phyloP scores from a whole-genome alignment of 2,888 invertebrate genomes.

The Drosophila lacicola region DNA sequence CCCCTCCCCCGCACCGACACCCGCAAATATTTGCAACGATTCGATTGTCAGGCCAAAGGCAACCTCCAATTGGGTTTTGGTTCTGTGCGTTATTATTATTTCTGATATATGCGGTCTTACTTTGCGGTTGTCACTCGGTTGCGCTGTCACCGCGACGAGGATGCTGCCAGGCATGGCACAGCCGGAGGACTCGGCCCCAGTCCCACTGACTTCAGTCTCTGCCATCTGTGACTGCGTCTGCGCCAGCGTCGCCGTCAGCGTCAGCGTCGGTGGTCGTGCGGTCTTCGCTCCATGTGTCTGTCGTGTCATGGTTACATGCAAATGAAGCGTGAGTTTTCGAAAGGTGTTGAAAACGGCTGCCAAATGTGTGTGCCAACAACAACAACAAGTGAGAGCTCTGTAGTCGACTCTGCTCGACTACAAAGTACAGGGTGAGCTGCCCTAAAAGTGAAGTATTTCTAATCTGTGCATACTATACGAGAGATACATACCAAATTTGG shows the following conservation, averaged over 20 bases:
- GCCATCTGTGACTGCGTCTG: constrained; percentile 13
- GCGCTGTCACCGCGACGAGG: constrained; percentile 53
- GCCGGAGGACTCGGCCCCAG: constrained; percentile 35
- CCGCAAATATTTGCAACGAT: constrained; percentile 72
- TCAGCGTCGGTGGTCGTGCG: constrained; percentile 55
- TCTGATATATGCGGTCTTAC: constrained; percentile 81
- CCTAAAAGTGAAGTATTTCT: too few relatives aligned
- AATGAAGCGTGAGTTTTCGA: constrained; percentile 81
- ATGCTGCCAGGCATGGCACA: constrained; percentile 1
- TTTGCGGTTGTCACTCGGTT: constrained; percentile 76
- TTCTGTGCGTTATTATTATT: constrained; percentile 73
- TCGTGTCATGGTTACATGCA: constrained; percentile 77
- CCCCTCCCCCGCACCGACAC: background rate
- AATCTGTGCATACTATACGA: too few relatives aligned
- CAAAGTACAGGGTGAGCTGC: too few relatives aligned
- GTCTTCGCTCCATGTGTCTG: constrained; percentile 49
- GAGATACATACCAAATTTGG: too few relatives aligned
- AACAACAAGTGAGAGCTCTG: constrained; percentile 13
- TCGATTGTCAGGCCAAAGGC: constrained; percentile 66
- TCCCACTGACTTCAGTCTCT: constrained; percentile 10
- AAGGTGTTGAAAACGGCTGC: constrained; percentile 79
- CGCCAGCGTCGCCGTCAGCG: constrained; percentile 7
- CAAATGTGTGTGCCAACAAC: constrained; percentile 44
- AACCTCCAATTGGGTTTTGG: constrained; percentile 51
- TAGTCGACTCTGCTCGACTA: too few relatives aligned